Evolutionary conservation across 1,140 invertebrate genomes (phyloP).

Genomic region (Dreissena polymorpha): DNA sequence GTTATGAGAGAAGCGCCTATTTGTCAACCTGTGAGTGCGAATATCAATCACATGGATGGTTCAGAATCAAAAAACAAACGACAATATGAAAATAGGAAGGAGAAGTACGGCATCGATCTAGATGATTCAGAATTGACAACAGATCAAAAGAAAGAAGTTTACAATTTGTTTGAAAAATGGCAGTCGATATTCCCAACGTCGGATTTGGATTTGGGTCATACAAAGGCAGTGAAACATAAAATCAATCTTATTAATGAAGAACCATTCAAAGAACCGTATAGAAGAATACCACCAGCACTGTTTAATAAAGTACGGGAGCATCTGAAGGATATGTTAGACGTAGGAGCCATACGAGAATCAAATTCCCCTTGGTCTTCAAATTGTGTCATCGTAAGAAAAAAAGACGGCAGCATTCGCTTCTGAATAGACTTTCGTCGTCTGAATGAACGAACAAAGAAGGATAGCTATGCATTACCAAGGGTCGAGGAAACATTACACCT

Average conservation of each 20-base stretch:
- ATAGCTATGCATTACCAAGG: constrained; percentile 59
- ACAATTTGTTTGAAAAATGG: constrained; percentile 5
- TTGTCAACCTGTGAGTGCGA: background rate
- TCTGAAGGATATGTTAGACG: constrained; percentile 8
- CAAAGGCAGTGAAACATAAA: constrained; percentile 6
- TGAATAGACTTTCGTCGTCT: constrained; percentile 68
- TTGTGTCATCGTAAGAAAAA: constrained; percentile 81
- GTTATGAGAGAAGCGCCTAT: constrained; percentile 31
- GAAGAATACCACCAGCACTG: constrained; percentile 8
- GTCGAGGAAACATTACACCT: too few species aligned
- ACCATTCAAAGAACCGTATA: constrained; percentile 25
- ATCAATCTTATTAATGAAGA: constrained; percentile 3
- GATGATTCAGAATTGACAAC: too few species aligned
- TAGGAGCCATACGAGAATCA: constrained; percentile 15
- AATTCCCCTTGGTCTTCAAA: constrained; percentile 61
- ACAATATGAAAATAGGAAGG: background rate
- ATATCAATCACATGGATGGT: background rate
- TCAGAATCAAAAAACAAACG: background rate
- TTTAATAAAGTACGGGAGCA: constrained; percentile 9
- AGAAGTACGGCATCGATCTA: background rate
- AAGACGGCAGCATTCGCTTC: constrained; percentile 79
- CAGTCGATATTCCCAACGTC: background rate
- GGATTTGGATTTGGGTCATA: background rate
- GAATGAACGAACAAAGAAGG: background rate
- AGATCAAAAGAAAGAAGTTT: too few species aligned